Evolutionary conservation across 2,113 vertebrate species (phyloP).

Genomic region (Lepus europaeus): DNA sequence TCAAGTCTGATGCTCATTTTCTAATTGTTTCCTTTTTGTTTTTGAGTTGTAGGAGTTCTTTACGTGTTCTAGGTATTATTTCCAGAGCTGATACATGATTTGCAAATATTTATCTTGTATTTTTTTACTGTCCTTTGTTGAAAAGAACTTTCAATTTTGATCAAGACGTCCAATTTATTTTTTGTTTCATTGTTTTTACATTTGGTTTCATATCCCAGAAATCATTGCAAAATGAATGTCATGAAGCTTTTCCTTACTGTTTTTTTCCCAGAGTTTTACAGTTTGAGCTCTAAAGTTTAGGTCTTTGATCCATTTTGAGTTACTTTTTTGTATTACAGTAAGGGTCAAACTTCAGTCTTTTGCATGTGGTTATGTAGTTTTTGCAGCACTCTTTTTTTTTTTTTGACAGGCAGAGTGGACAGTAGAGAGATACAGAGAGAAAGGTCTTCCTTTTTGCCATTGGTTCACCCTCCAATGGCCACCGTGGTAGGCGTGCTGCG

Average conservation of each 20-base stretch:
- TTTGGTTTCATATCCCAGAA: neutral
- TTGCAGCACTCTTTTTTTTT: neutral
- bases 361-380: neutral
- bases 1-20: neutral
- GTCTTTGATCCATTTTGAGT: neutral
- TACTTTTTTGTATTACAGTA: neutral
- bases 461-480: too few relatives aligned
- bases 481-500: too few relatives aligned
- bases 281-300: neutral
- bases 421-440: too few relatives aligned
- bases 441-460: too few relatives aligned
- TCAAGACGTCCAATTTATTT: neutral
- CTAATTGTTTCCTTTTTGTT: neutral
- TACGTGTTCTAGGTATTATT: neutral
- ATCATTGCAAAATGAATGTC: neutral
- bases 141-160: neutral
- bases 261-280: neutral
- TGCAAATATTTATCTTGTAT: neutral
- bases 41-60: neutral
- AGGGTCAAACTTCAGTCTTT: neutral
- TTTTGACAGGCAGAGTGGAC: too few relatives aligned
- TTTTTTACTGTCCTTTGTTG: neutral
- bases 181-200: neutral
- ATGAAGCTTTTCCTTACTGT: neutral
- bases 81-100: neutral